Percentiles rank a stretch among this genome's conserved stretches.
Evolutionary conservation across 2,888 invertebrate genomes (phyloP).

Genomic region (Megalurothrips usitatus): DNA sequence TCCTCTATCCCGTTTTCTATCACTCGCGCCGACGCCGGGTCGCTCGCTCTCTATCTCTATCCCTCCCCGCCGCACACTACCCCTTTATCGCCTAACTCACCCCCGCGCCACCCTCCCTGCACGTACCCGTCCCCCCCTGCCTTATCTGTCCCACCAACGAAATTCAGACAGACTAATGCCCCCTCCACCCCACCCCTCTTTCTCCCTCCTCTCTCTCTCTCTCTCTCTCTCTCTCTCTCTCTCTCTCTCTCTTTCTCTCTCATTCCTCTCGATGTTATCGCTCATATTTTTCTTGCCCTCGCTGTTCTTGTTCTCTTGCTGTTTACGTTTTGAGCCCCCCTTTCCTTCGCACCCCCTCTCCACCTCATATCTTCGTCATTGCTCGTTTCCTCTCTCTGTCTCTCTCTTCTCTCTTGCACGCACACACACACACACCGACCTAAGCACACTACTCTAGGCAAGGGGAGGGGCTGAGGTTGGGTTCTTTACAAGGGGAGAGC

Average conservation of each 20-base stretch:
- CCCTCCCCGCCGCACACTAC: background rate
- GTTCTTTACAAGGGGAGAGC: too few relatives aligned
- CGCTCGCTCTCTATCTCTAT: background rate
- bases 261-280: slow-evolving; percentile 1
- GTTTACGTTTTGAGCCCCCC: background rate
- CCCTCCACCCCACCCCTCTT: background rate
- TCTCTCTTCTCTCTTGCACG: too few relatives aligned
- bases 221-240: background rate
- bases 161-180: slow-evolving; percentile 23
- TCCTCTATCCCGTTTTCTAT: background rate
- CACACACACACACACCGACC: too few relatives aligned
- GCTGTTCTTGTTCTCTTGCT: slow-evolving; percentile 19
- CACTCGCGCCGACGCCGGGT: background rate
- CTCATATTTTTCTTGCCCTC: slow-evolving; percentile 14
- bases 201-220: background rate
- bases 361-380: slow-evolving; percentile 2
- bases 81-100: slow-evolving; percentile 3
- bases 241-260: background rate
- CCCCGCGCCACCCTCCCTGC: background rate
- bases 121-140: background rate
- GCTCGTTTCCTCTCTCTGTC: background rate
- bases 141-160: slow-evolving; percentile 19
- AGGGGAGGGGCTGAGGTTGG: too few relatives aligned
- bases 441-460: too few relatives aligned
- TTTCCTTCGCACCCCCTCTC: background rate